Evolutionary conservation across 1,140 invertebrate species (phyloP).

Genomic region (Doryteuthis pealeii): DNA sequence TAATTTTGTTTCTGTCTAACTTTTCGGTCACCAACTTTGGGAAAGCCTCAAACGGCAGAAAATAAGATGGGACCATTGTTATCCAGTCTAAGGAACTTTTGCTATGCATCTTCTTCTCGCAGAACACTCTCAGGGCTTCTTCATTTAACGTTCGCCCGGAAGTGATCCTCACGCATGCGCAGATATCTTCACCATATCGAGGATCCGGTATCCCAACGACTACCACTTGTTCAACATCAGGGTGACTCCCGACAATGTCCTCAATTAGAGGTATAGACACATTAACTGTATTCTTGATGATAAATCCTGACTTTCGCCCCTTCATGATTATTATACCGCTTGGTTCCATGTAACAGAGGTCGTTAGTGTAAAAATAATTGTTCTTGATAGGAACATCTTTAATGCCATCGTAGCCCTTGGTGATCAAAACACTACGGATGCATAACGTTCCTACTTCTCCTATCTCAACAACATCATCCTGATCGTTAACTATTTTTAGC

Average conservation of each 20-base stretch:
- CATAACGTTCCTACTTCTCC: conserved; percentile 11
- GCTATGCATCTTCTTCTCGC: neutral
- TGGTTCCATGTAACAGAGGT: conserved; percentile 11
- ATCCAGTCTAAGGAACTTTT: neutral
- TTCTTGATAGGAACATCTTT: neutral
- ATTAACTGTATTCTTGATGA: neutral
- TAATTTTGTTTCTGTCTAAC: conserved; percentile 12
- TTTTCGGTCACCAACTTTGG: neutral
- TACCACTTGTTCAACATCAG: conserved; percentile 6
- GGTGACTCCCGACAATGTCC: conserved; percentile 10
- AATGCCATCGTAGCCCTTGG: neutral
- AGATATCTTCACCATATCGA: conserved; percentile 8
- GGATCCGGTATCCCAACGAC: conserved; percentile 19
- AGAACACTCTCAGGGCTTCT: neutral
- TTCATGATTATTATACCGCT: neutral
- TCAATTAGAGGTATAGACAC: conserved; percentile 10
- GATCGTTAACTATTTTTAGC: conserved; percentile 14
- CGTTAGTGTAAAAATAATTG: conserved; percentile 12
- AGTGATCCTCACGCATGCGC: conserved; percentile 12
- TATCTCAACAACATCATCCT: conserved; percentile 10
- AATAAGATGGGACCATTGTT: neutral
- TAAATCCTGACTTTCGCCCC: conserved; percentile 15
- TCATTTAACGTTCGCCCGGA: neutral
- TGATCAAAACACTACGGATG: neutral
- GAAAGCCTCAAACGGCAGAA: neutral